Evolutionary conservation across 1,140 invertebrate genomes (phyloP).

Genomic region (Caenorhabditis elegans): WBcel235 BX284605.5:19695001-19695500

Average conservation of each 20-base stretch:
- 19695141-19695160: not conserved
- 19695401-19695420: too few relatives aligned
- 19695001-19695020: too few relatives aligned
- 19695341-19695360: constrained; percentile 79
- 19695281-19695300: constrained; percentile 52
- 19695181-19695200: not conserved
- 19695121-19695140: too few relatives aligned
- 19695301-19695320: constrained; percentile 64
- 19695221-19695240: constrained; percentile 56
- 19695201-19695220: constrained; percentile 57
- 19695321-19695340: constrained; percentile 81
- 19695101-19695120: too few relatives aligned
- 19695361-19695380: constrained; percentile 79
- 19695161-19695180: not conserved
- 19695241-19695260: constrained; percentile 59
- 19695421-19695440: too few relatives aligned
- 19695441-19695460: not conserved
- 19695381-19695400: constrained; percentile 76
- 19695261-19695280: constrained; percentile 48
- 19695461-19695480: too few relatives aligned
- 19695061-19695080: too few relatives aligned
- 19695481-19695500: too few relatives aligned
- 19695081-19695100: too few relatives aligned
- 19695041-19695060: too few relatives aligned
- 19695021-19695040: too few relatives aligned